Conservation (phyloP, 2,888 invertebrate genomes). For the Anoncus sp. region DNA sequence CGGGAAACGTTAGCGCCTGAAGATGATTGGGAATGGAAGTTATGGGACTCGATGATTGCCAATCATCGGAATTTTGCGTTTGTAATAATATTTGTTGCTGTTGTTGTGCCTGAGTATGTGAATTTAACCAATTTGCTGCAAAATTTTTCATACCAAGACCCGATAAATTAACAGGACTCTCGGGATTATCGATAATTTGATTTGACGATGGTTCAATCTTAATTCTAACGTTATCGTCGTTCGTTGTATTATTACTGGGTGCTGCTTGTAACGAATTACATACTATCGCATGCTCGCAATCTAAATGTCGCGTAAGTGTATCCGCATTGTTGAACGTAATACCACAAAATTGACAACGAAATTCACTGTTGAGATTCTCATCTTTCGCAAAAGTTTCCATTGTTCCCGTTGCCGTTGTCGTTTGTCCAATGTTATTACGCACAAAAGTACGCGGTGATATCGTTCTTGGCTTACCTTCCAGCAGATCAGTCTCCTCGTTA, state of each 20-base stretch:
- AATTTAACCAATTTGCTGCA: conserved; percentile 76
- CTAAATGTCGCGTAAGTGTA: conserved; percentile 75
- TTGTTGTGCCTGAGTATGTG: conserved; percentile 62
- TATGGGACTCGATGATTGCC: conserved; percentile 58
- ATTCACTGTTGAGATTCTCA: conserved; percentile 79
- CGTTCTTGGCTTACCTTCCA: conserved; percentile 75
- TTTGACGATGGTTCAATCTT: conserved; percentile 72
- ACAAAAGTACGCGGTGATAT: conserved; percentile 67
- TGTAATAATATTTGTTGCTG: conserved; percentile 68
- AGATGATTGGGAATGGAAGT: conserved; percentile 73
- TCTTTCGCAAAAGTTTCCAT: conserved; percentile 72
- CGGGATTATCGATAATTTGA: conserved; percentile 72
- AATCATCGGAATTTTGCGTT: conserved; percentile 65
- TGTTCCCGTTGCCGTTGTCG: conserved; percentile 5
- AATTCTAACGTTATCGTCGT: conserved; percentile 60
- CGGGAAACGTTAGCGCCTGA: conserved; percentile 75
- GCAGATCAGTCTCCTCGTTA: conserved; percentile 53
- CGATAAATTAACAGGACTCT: conserved; percentile 79
- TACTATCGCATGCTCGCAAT: conserved; percentile 75
- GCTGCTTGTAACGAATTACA: conserved; percentile 48
- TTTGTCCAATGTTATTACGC: conserved; percentile 50
- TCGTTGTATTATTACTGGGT: conserved; percentile 61
- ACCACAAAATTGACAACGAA: conserved; percentile 79
- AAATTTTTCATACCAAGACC: conserved; percentile 79
- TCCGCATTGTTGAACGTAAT: conserved; percentile 76